Conservation (phyloP, 2,797 vertebrate genomes). For the Phyllotis vaccarum region DNA sequence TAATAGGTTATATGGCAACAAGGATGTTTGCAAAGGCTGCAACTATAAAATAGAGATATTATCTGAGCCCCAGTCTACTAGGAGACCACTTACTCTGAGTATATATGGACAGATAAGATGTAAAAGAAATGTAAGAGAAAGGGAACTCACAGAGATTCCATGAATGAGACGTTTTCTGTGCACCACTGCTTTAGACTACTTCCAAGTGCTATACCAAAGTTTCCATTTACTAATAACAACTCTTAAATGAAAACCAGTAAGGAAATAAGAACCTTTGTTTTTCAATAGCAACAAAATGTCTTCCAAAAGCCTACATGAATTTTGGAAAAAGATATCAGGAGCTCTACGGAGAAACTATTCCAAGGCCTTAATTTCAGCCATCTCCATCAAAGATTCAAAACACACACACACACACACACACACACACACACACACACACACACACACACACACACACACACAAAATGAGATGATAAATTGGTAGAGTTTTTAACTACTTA, state of each 20-base stretch:
- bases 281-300: background rate
- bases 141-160: background rate
- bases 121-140: background rate
- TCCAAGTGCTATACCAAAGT: background rate
- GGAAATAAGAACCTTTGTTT: background rate
- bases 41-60: background rate
- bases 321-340: background rate
- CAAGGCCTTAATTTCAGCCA: slow-evolving; percentile 34
- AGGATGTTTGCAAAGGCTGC: background rate
- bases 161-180: background rate
- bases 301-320: background rate
- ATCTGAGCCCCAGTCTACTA: background rate
- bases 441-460: too few relatives aligned
- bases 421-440: too few relatives aligned
- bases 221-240: background rate
- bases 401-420: too few relatives aligned
- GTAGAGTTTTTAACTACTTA: background rate
- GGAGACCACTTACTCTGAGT: background rate
- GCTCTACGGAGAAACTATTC: background rate
- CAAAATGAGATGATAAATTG: background rate
- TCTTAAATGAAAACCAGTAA: background rate
- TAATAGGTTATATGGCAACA: background rate
- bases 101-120: background rate
- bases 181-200: background rate
- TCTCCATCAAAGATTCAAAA: background rate